phyloP scores from a whole-genome alignment of 2,888 invertebrate species.

The Drosophila multiciliata region DNA sequence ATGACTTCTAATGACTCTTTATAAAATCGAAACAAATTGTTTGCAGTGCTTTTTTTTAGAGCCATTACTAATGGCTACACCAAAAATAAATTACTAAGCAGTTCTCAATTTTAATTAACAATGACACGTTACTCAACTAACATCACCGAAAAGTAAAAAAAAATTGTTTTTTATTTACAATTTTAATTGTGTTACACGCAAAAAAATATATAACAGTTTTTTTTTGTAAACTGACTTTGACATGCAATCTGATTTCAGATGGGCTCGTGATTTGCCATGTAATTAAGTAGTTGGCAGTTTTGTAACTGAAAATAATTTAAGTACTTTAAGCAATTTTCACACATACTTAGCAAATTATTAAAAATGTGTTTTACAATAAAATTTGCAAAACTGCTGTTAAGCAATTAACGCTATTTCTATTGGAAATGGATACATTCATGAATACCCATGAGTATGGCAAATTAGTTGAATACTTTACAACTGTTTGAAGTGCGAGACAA shows the following conservation, averaged over 20 bases:
- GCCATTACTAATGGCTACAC: slow-evolving; percentile 1
- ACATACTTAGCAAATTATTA: slow-evolving; percentile 29
- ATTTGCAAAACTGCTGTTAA: slow-evolving; percentile 26
- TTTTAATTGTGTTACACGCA: slow-evolving; percentile 36
- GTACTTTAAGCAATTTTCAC: slow-evolving; percentile 60
- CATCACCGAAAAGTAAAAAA: slow-evolving; percentile 17
- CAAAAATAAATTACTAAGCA: slow-evolving; percentile 23
- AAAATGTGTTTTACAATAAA: slow-evolving; percentile 15
- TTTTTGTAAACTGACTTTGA: slow-evolving; percentile 8
- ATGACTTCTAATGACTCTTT: not conserved
- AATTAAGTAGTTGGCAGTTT: slow-evolving; percentile 54
- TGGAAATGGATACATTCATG: slow-evolving; percentile 13
- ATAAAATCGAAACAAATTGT: not conserved
- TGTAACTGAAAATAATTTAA: slow-evolving; percentile 50
- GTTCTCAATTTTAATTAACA: slow-evolving; percentile 63
- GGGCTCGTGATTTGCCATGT: slow-evolving; percentile 42
- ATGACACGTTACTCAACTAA: slow-evolving; percentile 56
- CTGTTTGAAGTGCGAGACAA: not conserved
- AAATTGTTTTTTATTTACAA: slow-evolving; percentile 29
- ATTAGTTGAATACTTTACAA: slow-evolving; percentile 24
- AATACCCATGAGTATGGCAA: slow-evolving; percentile 7
- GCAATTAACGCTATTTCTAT: slow-evolving; percentile 13
- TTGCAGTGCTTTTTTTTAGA: not conserved
- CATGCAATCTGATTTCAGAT: slow-evolving; percentile 51
- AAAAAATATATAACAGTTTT: slow-evolving; percentile 24